These are phyloP conservation scores for Intellagama lesueurii DNA, from an alignment of 2,797 vertebrate species.

Conservation along the genomic window DNA sequence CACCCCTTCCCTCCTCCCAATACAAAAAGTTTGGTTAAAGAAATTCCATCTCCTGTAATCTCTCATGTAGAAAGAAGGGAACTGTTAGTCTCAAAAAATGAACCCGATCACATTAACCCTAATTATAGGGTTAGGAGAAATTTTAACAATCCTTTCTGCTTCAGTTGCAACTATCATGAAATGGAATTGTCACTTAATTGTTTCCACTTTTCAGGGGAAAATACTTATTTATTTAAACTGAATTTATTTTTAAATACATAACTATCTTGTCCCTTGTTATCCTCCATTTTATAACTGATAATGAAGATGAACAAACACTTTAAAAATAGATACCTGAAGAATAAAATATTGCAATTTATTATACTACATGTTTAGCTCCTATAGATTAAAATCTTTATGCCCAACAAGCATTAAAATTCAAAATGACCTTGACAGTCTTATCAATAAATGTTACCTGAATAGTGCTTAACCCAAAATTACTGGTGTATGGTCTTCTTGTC, in stretches of 20 bases:
- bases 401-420: background rate
- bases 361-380: background rate
- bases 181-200: background rate
- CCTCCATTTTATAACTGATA: background rate
- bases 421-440: no score
- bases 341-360: background rate
- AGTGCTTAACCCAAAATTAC: no score
- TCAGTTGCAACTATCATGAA: background rate
- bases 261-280: background rate
- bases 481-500: no score
- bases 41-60: no score
- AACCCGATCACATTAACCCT: no score
- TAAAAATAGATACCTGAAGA: background rate
- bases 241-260: background rate
- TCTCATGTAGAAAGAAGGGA: no score
- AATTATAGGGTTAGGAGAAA: conserved; percentile 26
- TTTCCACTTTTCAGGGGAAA: background rate
- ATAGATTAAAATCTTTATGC: background rate
- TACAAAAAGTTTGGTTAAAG: no score
- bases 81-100: no score
- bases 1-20: no score
- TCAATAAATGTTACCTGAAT: no score
- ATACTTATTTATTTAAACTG: background rate
- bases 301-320: background rate
- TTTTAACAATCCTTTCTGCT: background rate